Conservation (phyloP, 2,113 vertebrate species). For the Apodemus speciosus region DNA sequence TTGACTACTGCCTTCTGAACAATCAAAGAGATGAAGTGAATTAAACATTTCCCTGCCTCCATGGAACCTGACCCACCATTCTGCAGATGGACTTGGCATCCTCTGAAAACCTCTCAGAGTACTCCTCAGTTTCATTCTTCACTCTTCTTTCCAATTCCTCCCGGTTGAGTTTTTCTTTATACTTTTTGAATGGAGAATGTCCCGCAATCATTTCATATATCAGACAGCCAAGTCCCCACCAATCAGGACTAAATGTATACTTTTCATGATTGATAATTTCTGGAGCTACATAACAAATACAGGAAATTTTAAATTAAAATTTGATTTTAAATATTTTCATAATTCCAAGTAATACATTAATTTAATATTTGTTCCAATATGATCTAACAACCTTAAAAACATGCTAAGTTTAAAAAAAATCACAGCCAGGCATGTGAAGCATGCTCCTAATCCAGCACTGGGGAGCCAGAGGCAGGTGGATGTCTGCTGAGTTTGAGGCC, state of each 20-base stretch:
- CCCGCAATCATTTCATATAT: conserved; percentile 96
- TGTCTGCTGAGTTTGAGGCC: not conserved
- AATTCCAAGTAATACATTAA: conserved; percentile 24
- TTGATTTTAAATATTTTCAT: not conserved
- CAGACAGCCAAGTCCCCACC: conserved; percentile 96
- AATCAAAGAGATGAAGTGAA: not conserved
- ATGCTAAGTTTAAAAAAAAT: not conserved
- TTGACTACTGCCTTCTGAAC: not conserved
- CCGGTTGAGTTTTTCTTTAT: conserved; percentile 91
- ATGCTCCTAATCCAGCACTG: not conserved
- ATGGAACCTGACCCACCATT: conserved; percentile 87
- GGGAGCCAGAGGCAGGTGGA: not conserved
- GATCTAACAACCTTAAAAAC: not conserved
- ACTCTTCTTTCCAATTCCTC: conserved; percentile 93
- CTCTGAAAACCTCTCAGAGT: conserved; percentile 92
- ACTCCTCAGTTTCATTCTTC: conserved; percentile 89
- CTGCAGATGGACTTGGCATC: conserved; percentile 93
- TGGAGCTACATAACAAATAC: conserved; percentile 86
- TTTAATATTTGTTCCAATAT: not conserved
- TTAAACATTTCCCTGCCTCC: conserved; percentile 67
- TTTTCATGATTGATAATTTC: conserved; percentile 94
- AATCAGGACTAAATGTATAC: conserved; percentile 93
- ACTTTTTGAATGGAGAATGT: conserved; percentile 92
- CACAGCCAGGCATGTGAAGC: not conserved
- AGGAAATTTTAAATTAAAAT: conserved; percentile 22